Evolutionary conservation across 2,797 vertebrate genomes (phyloP).

Genomic region (Esox lucius): DNA sequence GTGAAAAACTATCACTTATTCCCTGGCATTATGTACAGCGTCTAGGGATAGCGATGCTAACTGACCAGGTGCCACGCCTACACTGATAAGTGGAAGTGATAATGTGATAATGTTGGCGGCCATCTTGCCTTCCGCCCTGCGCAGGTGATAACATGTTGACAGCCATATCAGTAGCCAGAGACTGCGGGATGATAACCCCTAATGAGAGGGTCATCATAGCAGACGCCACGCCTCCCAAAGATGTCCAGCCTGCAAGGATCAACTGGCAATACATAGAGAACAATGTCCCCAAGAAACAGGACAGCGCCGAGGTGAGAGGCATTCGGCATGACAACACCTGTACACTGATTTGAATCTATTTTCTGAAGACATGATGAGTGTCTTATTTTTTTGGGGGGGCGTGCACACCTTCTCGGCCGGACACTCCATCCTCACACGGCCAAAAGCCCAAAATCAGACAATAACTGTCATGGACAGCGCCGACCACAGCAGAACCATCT

Average conservation of each 20-base stretch:
- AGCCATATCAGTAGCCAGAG: conserved; percentile 93
- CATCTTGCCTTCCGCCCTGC: not conserved
- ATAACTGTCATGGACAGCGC: no score
- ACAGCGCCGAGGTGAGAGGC: conserved; percentile 39
- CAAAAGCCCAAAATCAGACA: no score
- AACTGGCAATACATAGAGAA: conserved; percentile 91
- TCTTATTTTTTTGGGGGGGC: no score
- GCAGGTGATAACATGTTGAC: conserved; percentile 98
- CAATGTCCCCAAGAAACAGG: conserved; percentile 61
- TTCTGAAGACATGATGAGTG: not conserved
- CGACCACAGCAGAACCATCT: no score
- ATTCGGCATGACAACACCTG: not conserved
- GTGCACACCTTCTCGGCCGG: no score
- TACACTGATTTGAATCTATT: not conserved
- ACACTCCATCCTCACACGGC: no score
- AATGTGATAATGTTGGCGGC: conserved; percentile 79
- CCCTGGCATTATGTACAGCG: not conserved
- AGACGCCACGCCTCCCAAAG: conserved; percentile 89
- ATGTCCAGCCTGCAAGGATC: conserved; percentile 87
- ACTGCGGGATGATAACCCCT: conserved; percentile 92
- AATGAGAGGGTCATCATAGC: conserved; percentile 91
- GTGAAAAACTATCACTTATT: not conserved
- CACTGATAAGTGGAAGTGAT: conserved; percentile 4
- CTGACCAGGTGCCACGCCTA: not conserved
- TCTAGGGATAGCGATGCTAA: not conserved